A percentile compares a stretch with the other conserved stretches of the same genome.
These are phyloP conservation scores for Corythornis leucogaster DNA, from an alignment of 2,797 vertebrate species.

Conservation along the genomic window DNA sequence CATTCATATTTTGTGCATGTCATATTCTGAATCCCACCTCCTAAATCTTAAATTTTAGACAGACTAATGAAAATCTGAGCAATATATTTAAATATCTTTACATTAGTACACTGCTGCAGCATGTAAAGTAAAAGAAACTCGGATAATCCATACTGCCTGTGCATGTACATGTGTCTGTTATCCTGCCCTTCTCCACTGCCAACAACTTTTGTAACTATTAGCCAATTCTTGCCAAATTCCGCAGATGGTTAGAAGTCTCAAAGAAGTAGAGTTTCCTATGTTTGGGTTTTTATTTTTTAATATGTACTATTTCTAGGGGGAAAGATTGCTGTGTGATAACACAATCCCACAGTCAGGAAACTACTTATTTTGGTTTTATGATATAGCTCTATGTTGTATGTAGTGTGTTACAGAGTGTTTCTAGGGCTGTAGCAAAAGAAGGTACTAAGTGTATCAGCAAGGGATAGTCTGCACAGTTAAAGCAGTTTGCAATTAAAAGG, in stretches of 20 bases:
- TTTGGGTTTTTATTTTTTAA: neutral
- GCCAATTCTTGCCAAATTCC: slow-evolving; percentile 39
- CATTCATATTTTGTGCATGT: neutral
- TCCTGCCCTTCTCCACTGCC: neutral
- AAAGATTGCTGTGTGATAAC: slow-evolving; percentile 20
- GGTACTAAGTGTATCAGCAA: neutral
- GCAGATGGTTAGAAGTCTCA: slow-evolving; percentile 44
- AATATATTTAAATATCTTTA: neutral
- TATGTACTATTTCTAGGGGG: neutral
- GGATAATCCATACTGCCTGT: slow-evolving; percentile 15
- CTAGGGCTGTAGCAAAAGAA: neutral
- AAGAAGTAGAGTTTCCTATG: slow-evolving; percentile 21
- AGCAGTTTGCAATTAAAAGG: neutral
- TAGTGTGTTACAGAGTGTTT: neutral
- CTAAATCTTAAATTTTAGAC: neutral
- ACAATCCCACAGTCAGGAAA: neutral
- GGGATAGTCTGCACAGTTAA: neutral
- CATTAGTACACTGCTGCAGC: neutral
- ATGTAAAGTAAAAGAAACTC: neutral
- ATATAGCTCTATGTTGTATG: neutral
- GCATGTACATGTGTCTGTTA: neutral
- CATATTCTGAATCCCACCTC: neutral
- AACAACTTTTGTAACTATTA: slow-evolving; percentile 26
- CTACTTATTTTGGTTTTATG: neutral
- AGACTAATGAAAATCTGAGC: neutral